A percentile compares a stretch with the other conserved stretches of the same genome.
phyloP scores from a whole-genome alignment of 2,797 vertebrate species.

The Manis javanica region DNA sequence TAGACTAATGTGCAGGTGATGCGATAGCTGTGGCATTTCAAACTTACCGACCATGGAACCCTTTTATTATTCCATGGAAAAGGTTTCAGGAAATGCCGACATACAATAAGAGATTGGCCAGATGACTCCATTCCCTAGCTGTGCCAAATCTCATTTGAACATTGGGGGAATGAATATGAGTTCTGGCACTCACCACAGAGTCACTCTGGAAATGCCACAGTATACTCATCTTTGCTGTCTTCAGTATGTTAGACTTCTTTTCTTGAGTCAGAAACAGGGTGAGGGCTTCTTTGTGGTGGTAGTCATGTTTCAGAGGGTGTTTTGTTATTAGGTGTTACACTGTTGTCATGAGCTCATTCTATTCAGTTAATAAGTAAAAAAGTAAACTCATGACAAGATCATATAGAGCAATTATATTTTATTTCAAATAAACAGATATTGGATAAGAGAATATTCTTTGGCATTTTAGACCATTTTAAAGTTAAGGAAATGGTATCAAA shows the following conservation, averaged over 20 bases:
- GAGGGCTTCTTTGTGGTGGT: background rate
- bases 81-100: background rate
- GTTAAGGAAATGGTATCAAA: background rate
- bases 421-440: background rate
- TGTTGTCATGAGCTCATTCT: constrained; percentile 6
- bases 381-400: background rate
- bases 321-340: background rate
- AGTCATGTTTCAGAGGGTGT: background rate
- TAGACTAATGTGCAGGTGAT: background rate
- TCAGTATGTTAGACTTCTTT: background rate
- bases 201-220: background rate
- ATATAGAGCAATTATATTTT: background rate
- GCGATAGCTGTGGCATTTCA: background rate
- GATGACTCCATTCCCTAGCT: background rate
- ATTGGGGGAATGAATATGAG: background rate
- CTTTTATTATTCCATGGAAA: background rate
- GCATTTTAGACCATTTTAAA: background rate
- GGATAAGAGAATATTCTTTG: background rate
- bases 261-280: background rate
- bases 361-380: background rate
- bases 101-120: background rate
- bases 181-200: background rate
- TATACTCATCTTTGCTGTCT: background rate
- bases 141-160: background rate
- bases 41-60: background rate